Percentiles rank a stretch among this genome's conserved stretches.
These are phyloP conservation scores for Hydriomena furcata DNA, from an alignment of 2,888 invertebrate species.

Conservation along the genomic window DNA sequence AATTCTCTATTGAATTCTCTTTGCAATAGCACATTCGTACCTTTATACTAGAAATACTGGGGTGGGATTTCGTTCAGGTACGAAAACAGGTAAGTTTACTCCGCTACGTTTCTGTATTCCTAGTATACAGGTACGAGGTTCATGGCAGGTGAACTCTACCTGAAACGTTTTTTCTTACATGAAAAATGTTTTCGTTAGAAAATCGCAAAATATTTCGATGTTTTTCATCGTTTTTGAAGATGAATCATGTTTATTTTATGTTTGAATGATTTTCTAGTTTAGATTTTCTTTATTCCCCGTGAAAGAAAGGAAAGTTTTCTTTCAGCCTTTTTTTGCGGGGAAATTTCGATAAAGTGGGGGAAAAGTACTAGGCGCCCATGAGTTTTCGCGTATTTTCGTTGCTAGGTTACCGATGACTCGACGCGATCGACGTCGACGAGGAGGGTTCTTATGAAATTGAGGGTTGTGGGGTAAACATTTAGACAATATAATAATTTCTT, in stretches of 20 bases:
- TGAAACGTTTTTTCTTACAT: conserved; percentile 36
- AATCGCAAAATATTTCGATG: too few relatives aligned
- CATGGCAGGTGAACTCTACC: conserved; percentile 60
- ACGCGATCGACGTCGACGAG: too few relatives aligned
- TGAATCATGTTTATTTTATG: too few relatives aligned
- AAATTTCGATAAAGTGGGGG: conserved; percentile 73
- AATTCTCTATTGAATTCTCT: too few relatives aligned
- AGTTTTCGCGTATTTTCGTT: conserved; percentile 31
- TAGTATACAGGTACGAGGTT: conserved; percentile 63
- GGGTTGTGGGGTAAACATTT: conserved; percentile 39
- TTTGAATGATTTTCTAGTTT: too few relatives aligned
- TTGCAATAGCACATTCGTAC: too few relatives aligned
- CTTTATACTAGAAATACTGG: too few relatives aligned
- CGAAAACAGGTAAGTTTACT: conserved; percentile 28
- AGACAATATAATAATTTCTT: conserved; percentile 70
- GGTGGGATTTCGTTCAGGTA: neutral
- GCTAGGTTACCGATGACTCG: conserved; percentile 10
- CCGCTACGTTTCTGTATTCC: conserved; percentile 53
- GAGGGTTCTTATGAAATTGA: neutral
- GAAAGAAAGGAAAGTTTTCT: neutral
- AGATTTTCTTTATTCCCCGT: too few relatives aligned
- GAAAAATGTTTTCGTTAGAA: too few relatives aligned
- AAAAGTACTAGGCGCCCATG: conserved; percentile 62
- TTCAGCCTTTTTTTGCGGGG: conserved; percentile 46
- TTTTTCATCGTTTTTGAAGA: too few relatives aligned